Percentiles rank a stretch among this genome's conserved stretches.
phyloP scores from a whole-genome alignment of 1,140 invertebrate species.

The Drosophila arawakana region DNA sequence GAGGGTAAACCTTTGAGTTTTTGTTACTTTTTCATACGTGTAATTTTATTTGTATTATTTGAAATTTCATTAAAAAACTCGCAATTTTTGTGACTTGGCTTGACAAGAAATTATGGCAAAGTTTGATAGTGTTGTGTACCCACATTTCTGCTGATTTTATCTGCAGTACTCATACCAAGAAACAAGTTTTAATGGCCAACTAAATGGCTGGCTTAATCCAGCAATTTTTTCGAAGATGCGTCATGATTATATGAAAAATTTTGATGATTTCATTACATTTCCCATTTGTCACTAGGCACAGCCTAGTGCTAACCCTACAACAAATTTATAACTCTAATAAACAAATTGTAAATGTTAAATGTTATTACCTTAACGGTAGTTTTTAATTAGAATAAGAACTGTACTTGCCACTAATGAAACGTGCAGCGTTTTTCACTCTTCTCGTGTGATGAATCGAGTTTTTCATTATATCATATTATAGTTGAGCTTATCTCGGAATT shows the following conservation, averaged over 20 bases:
- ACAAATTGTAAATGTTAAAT: background rate
- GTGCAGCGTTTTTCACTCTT: background rate
- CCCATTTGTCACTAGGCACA: conserved; percentile 3
- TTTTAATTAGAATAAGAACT: conserved; percentile 36
- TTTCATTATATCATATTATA: conserved; percentile 38
- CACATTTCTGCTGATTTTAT: no score
- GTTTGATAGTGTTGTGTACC: no score
- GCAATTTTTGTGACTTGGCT: no score
- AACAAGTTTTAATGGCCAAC: conserved; percentile 1
- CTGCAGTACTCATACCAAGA: background rate
- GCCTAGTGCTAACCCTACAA: background rate
- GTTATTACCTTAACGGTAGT: conserved; percentile 15
- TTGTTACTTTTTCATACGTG: no score
- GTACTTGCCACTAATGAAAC: conserved; percentile 22
- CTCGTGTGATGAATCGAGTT: conserved; percentile 13
- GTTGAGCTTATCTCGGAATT: conserved; percentile 40
- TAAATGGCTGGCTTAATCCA: conserved; percentile 6
- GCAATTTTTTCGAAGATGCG: conserved; percentile 22
- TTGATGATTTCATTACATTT: conserved; percentile 12
- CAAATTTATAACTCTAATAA: background rate
- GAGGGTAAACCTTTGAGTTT: no score
- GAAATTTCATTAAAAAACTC: no score
- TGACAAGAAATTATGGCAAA: no score
- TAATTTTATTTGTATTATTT: no score
- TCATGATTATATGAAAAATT: conserved; percentile 29